phyloP scores from a whole-genome alignment of 2,113 vertebrate genomes.

The Chrysochloris asiatica region DNA sequence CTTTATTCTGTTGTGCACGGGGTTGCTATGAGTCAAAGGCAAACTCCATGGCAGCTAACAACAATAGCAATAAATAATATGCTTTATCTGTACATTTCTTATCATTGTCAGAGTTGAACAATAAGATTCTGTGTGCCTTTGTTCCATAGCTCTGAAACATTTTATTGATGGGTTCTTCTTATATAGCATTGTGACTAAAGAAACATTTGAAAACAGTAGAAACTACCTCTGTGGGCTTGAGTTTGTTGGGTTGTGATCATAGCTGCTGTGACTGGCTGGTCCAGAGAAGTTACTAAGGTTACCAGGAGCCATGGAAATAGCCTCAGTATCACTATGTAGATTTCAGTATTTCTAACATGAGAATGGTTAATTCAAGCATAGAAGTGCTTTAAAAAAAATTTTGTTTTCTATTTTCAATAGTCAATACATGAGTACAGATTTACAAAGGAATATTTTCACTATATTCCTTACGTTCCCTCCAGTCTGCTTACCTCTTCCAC shows the following conservation, averaged over 20 bases:
- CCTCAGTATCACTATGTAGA: neutral
- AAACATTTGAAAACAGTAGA: neutral
- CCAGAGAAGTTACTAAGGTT: neutral
- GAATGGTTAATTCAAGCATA: conserved; percentile 9
- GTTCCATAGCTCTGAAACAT: neutral
- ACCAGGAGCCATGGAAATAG: neutral
- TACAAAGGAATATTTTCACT: neutral
- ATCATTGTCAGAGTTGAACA: conserved; percentile 19
- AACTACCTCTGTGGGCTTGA: neutral
- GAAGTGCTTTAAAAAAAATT: neutral
- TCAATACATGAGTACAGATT: neutral
- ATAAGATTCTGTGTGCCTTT: neutral
- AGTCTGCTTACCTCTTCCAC: neutral
- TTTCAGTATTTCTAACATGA: neutral
- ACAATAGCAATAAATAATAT: neutral
- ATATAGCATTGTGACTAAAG: neutral
- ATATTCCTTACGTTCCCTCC: neutral
- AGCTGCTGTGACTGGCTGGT: neutral
- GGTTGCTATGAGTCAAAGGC: too few species aligned
- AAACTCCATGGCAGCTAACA: too few species aligned
- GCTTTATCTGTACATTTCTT: neutral
- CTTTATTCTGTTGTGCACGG: too few species aligned
- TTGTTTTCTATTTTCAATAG: conserved; percentile 13
- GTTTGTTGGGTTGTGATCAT: neutral
- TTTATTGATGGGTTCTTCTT: neutral